These are phyloP conservation scores for Camponotus pennsylvanicus DNA, from an alignment of 1,140 invertebrate species.

Conservation along the genomic window DNA sequence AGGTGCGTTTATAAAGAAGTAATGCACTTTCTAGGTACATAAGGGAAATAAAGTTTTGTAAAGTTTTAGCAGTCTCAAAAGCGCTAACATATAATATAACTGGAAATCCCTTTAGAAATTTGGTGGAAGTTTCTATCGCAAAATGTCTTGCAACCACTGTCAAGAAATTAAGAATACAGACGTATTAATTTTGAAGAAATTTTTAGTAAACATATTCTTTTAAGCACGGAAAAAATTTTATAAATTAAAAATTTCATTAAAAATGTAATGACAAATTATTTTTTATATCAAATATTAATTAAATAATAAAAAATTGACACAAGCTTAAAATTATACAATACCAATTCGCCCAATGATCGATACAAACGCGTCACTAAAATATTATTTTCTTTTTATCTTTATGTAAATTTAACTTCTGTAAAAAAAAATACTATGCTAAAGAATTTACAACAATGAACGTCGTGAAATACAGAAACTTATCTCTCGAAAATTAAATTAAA, in stretches of 20 bases:
- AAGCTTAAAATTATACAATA: background rate
- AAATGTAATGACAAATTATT: slow-evolving; percentile 1
- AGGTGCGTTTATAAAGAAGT: slow-evolving; percentile 38
- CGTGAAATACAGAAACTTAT: background rate
- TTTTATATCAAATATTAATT: slow-evolving; percentile 5
- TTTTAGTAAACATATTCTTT: background rate
- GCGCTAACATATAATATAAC: slow-evolving; percentile 11
- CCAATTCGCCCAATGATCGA: background rate
- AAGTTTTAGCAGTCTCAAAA: slow-evolving; percentile 41
- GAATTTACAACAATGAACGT: background rate
- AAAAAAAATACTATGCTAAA: no score
- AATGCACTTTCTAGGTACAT: slow-evolving; percentile 20
- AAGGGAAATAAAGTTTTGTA: slow-evolving; percentile 25
- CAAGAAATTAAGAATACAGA: background rate
- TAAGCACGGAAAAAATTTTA: background rate
- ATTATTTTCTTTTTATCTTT: background rate
- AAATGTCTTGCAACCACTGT: slow-evolving; percentile 34
- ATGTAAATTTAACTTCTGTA: background rate
- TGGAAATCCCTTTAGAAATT: slow-evolving; percentile 39
- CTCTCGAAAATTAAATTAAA: slow-evolving; percentile 7
- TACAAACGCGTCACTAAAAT: background rate
- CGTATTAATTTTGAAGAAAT: slow-evolving; percentile 11
- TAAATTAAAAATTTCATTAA: background rate
- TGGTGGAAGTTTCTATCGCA: slow-evolving; percentile 5
- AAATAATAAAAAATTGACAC: background rate